Base-by-base conservation (phyloP, 2,797 vertebrate genomes). In the Halcyon chelicuti region DNA sequence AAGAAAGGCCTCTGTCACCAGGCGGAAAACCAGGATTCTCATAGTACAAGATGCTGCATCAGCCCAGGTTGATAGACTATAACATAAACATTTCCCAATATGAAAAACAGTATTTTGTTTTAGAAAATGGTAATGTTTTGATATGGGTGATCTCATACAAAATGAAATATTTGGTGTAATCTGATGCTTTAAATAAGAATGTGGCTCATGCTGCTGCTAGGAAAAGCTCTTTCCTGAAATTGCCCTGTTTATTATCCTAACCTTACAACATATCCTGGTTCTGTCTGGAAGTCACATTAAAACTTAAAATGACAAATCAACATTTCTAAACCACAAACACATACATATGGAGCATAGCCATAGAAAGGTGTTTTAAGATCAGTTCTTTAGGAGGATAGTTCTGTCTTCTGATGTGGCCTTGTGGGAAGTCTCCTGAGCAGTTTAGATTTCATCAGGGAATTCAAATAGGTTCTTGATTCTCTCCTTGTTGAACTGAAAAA, bases 101-200 rank as follows among this genome's bases (percentile, higher is more conserved):
- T 14, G 22, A 65, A 83, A 85, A 72, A 4, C 15, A 65, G 8
- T 73, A 42, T 61, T 87, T 82, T 87, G 10, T 35, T 95, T 87
- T 54, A 82, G 49, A 42, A 94, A 92, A 74, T 12, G 0, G 37
- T 46, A n/a, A 37, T 62, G n/a, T 83, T 93, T 80, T 89, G 23
- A 37, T 74, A 51, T 18, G 54, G 17, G 3, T 88, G 81, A 44
- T 71, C n/a, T 91, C 57, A 91, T 13, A 51, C 37, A 58, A 90
- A 88, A 83, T 75, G 4, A 94, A 93, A 51, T 88, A 85, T 86
- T 92, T 93, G 42, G 21, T 78, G 29, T 80, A 80, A n/a, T 10
- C 25, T 37, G 33, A 74, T 47, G 17, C 81, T 96, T 88, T 88
- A 90, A 90, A 33, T 46, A 81, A 78, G 46, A 79, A 47, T 0